Base-by-base conservation (phyloP, 2,797 vertebrate genomes). In the Anolis apletophallus region DNA sequence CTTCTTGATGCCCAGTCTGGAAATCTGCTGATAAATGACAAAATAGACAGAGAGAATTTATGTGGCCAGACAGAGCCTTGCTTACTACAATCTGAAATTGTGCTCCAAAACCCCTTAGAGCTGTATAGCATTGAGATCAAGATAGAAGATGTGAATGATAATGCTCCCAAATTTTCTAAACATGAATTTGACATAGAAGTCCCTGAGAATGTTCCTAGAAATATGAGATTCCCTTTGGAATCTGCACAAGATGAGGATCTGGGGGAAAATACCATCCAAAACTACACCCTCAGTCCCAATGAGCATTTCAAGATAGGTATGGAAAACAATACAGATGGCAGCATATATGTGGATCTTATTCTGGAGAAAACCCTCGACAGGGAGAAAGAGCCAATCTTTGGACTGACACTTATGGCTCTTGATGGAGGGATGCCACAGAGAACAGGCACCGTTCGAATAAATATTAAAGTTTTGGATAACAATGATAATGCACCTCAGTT, bases 141-240 rank as follows among this genome's bases (percentile, higher is more conserved):
- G 61, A 83, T 95, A 69, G 85, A 82, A 69, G 85, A 87, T 71
- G 74, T 87, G 54, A 87, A 87, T 83, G 85, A 87, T 21, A 87
- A 87, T 40, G 8, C 36, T 1, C 85, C 85, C 9, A 82, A 3
- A 71, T 87, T 87, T 23, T 83, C 61, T 50, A 68, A 69, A 83
- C 69, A 57, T 1, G 14, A 82, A 34, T 57, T 34, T 14, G 10
- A 46, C 76, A 82, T 96, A 40, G 94, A 93, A 90, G 96, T 97
- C 81, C 83, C 96, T 1, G 97, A 97, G 89, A 91, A 77, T 26
- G 93, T 94, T 16, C 85, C 89, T 1, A 84, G 87, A 0, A 96
- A 96, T 8, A 88, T 91, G 1, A 93, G 94, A 54, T 98, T 97
- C 78, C 93, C 95, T 8, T 87, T 97, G 80, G 96, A 97, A 87